Evolutionary conservation across 2,113 vertebrate genomes (phyloP).

Genomic region (Peromyscus polionotus): DNA sequence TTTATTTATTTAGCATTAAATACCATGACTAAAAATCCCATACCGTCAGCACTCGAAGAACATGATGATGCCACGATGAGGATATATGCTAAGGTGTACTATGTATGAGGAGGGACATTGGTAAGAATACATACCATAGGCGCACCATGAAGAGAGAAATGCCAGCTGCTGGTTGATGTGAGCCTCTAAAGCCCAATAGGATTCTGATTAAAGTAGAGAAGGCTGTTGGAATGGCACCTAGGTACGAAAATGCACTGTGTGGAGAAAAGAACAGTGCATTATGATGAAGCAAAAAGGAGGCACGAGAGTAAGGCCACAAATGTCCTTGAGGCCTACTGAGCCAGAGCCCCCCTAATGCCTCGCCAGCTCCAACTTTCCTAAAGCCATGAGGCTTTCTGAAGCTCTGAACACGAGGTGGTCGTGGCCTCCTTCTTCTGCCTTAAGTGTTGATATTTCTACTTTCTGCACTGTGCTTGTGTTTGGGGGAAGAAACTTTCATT

Average conservation of each 20-base stretch:
- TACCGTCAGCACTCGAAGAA: not conserved
- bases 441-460: not conserved
- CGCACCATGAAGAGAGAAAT: not conserved
- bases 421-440: not conserved
- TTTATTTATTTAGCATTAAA: not conserved
- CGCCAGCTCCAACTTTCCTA: not conserved
- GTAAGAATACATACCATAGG: not conserved
- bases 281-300: not conserved
- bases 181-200: not conserved
- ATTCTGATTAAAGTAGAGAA: slow-evolving; percentile 10
- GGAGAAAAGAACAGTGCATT: not conserved
- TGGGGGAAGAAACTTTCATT: slow-evolving; percentile 2
- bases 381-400: not conserved
- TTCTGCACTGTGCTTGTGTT: not conserved
- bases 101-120: not conserved
- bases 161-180: not conserved
- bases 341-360: not conserved
- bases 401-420: not conserved
- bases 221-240: not conserved
- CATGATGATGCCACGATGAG: not conserved
- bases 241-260: not conserved
- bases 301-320: not conserved
- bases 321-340: not conserved
- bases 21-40: not conserved
- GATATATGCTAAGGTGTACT: not conserved